Conservation (phyloP, 2,888 invertebrate genomes). For the Stenodera caucasica region DNA sequence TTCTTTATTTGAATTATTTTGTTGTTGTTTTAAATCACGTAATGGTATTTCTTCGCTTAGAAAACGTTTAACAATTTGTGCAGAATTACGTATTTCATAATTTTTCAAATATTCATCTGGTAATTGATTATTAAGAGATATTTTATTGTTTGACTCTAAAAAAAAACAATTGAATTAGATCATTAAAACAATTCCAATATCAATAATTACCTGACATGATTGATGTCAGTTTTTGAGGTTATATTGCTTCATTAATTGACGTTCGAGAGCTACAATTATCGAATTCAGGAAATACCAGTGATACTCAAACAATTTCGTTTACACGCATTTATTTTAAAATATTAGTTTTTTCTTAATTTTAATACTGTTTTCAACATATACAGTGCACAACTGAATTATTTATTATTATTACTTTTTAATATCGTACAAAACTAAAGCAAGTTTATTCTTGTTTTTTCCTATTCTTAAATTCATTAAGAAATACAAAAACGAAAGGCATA, state of each 20-base stretch:
- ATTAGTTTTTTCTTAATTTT: conserved; percentile 42
- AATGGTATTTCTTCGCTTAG: not conserved
- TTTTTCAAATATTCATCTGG: not conserved
- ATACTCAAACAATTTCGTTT: not conserved
- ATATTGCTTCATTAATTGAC: no score
- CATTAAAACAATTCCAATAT: no score
- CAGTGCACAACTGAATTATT: conserved; percentile 42
- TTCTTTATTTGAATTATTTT: not conserved
- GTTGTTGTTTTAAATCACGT: not conserved
- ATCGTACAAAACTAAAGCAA: conserved; percentile 49
- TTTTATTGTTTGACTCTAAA: not conserved
- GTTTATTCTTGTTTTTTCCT: conserved; percentile 9
- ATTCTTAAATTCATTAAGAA: conserved; percentile 28
- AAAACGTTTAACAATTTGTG: not conserved
- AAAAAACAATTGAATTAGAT: no score
- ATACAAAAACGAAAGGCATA: conserved; percentile 44
- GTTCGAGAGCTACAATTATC: no score
- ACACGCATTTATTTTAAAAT: conserved; percentile 8
- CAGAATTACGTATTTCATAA: not conserved
- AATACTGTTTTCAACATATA: conserved; percentile 51
- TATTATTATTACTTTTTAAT: conserved; percentile 21
- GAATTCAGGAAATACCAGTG: not conserved
- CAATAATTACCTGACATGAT: no score
- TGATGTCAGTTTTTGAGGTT: no score
- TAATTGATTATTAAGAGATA: not conserved